These are phyloP conservation scores for Oreocharis arfaki DNA, from an alignment of 2,113 vertebrate species.

Conservation along the genomic window DNA sequence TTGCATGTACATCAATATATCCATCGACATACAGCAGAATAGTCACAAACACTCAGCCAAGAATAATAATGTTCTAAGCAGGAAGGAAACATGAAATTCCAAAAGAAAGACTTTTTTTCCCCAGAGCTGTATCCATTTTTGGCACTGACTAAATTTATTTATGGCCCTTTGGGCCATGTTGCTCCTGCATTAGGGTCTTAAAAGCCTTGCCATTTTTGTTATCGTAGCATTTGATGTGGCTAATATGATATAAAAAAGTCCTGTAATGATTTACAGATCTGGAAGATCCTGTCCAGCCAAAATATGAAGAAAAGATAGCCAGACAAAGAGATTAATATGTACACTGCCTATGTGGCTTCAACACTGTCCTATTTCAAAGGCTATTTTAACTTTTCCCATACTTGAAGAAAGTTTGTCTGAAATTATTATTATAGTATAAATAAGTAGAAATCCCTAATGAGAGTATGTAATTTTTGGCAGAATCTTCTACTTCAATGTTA, in stretches of 20 bases:
- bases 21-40: not conserved
- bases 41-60: not conserved
- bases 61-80: conserved; percentile 8
- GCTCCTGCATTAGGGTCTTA: not conserved
- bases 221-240: conserved; percentile 6
- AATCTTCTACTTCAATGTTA: not conserved
- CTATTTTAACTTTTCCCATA: not conserved
- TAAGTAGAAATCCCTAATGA: not conserved
- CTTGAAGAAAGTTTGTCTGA: not conserved
- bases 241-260: conserved; percentile 3
- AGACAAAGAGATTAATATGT: not conserved
- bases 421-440: not conserved
- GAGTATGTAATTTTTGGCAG: not conserved
- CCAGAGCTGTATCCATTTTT: not conserved
- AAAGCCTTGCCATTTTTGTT: not conserved
- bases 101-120: not conserved
- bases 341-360: not conserved
- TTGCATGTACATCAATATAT: not conserved
- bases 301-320: not conserved
- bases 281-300: not conserved
- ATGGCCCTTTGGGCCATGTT: not conserved
- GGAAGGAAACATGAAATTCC: conserved; percentile 33
- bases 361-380: not conserved
- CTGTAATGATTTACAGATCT: not conserved
- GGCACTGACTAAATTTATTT: not conserved